Evolutionary conservation across 53 echinoderm and acorn worm genomes (phyloP), one percentile per base, ranked within the genome.

Genomic region (Crossaster papposus): DNA sequence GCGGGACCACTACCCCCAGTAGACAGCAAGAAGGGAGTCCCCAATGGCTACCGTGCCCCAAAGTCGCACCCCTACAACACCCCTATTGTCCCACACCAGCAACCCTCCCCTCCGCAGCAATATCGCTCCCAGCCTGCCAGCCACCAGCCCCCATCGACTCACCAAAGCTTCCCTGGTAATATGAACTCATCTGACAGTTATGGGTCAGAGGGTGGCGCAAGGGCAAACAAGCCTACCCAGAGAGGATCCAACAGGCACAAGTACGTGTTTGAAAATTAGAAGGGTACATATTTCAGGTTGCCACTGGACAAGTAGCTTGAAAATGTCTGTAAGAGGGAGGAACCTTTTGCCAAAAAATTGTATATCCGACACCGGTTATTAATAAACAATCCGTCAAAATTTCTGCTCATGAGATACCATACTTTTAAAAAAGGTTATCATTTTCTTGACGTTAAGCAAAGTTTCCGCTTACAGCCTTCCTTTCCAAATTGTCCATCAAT

Each of bases 21-120:
- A 18, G 98, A 98, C 93, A 94, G 89, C 54, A 90, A 94, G 26
- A 94, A 94, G 81, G 98, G 98, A 31, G 90, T 98, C 32, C 98
- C 98, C 4, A 96, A 98, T 29, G 93, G 91, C 64, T 98, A 93
- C 86, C 91, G 95, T 0, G 79, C 81, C 37, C 70, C 92, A 14
- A 88, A 91, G 77, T 52, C 73, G 26, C 89, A 85, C 20, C 89
- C 54, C 74, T 70, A 77, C 70, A 64, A 32, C 35, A 34, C 73
- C 72, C 83, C 83, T 10, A 79, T 79, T 10, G 78, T 24, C 11
- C 80, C 85, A 0, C 34, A 85, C 55, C 71, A 81, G 64, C 54
- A 84, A 71, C 78, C 85, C 64, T 72, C 90, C 65, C 85, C 90
- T 24, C 90, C 93, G 65, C 73, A 81, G 51, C 91, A 90, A 53